Evolutionary conservation across 2,113 vertebrate species (phyloP).

Genomic region (Phylloscopus whistleri): DNA sequence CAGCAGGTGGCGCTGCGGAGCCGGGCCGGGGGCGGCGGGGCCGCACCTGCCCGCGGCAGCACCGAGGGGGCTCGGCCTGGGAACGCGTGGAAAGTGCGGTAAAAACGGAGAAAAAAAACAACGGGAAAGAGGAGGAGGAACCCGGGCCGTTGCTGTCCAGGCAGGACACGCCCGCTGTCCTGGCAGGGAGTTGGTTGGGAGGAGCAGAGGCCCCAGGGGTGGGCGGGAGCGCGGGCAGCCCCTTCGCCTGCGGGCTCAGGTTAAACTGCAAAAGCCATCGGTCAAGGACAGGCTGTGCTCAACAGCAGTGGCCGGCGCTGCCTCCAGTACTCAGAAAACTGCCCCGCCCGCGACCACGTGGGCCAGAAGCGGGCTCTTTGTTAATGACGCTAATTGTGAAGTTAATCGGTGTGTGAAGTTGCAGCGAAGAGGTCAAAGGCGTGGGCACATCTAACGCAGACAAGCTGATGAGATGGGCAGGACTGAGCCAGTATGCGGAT

Average conservation of each 20-base stretch:
- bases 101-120: background rate
- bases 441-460: background rate
- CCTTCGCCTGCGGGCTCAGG: background rate
- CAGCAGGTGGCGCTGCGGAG: conserved; percentile 22
- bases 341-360: background rate
- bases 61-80: background rate
- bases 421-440: background rate
- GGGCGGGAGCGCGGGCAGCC: background rate
- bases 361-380: background rate
- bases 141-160: background rate
- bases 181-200: background rate
- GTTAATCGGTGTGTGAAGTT: background rate
- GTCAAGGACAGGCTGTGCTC: background rate
- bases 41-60: background rate
- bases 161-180: background rate
- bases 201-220: background rate
- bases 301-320: background rate
- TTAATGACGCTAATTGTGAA: background rate
- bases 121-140: background rate
- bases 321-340: background rate
- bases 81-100: rapidly evolving
- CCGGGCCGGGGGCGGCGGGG: background rate
- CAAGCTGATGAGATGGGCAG: background rate
- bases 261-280: background rate
- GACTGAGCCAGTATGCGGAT: background rate